Evolutionary conservation across 2,113 vertebrate species (phyloP), one percentile per base, ranked within the genome.

Genomic region (Toxostoma redivivum): DNA sequence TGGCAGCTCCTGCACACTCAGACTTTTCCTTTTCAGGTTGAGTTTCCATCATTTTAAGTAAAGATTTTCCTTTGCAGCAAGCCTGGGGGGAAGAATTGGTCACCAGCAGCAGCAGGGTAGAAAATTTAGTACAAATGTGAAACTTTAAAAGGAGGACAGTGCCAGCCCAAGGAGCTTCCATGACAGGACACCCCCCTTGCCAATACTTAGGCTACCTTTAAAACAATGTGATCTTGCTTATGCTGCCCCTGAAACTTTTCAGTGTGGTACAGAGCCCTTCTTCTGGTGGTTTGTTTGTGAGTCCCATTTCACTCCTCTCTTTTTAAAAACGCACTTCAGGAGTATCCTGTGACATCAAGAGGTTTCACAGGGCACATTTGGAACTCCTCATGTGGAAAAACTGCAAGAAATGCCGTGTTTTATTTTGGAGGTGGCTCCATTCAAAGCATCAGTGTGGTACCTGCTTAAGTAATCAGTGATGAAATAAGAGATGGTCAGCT

Each of bases 341-440:
- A 40, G 12, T 9, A n/a, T 54, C 48, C 57, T 18, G 33, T 72
- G 64, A 31, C 56, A 30, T 9, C 0, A 0, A 48, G 42, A 62
- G 3, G 9, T 27, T 89, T n/a, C 31, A 4, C 0, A 0, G 47
- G 9, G 24, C 1, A 2, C 4, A 4, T 48, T 62, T 83, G 62
- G 67, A 67, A 31, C 38, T 62, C 13, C 37, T 51, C 24, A 14
- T 16, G 5, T 1, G 5, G n/a, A 58, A 50, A 70, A 66, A 40
- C 40, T 44, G 7, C 35, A 33, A 40, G 47, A 80, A 82, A 44
- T 24, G 21, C 12, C 18, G 3, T 4, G 37, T 24, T 83, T 66
- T 71, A 12, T 58, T 86, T 31, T 22, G 15, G 71, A 61, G 9
- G 19, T 8, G 44, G 22, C 19, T 80, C 15, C 61, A 71, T 79